Percentiles rank a stretch among this genome's conserved stretches.
Evolutionary conservation across 2,113 vertebrate species (phyloP).

Genomic region (Ciconia stormi): DNA sequence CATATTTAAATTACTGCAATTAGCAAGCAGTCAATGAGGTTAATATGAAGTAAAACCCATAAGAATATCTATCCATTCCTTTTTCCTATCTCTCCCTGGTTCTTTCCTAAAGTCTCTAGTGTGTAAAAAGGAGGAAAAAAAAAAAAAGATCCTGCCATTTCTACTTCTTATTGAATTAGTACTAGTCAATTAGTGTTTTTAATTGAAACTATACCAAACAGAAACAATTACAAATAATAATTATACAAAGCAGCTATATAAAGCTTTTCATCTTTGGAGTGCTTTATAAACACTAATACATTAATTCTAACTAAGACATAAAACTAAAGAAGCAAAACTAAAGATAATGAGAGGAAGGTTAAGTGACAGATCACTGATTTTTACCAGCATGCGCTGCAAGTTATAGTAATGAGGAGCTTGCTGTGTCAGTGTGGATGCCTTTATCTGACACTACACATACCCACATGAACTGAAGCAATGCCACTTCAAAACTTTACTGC

Average conservation of each 20-base stretch:
- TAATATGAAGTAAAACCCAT: neutral
- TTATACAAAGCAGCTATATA: neutral
- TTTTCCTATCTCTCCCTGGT: rapidly evolving
- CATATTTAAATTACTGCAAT: neutral
- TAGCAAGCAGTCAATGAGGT: neutral
- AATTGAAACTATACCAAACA: neutral
- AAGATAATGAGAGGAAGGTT: conserved; percentile 2
- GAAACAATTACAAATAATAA: conserved; percentile 26
- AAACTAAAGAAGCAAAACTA: conserved; percentile 42
- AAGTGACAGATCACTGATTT: neutral
- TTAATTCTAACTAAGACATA: neutral
- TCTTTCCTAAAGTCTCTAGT: neutral
- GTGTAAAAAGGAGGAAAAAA: neutral
- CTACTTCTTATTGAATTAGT: neutral
- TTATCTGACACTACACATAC: neutral
- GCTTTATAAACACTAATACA: neutral
- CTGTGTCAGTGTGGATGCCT: neutral
- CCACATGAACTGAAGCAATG: neutral
- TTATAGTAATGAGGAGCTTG: neutral
- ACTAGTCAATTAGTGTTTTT: neutral
- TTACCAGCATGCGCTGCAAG: neutral
- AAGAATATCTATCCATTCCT: neutral
- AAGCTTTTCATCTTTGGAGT: neutral
- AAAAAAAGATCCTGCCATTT: neutral
- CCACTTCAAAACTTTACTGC: neutral